Base-by-base conservation (phyloP, 2,113 vertebrate species). In the Rhinoptilus africanus region DNA sequence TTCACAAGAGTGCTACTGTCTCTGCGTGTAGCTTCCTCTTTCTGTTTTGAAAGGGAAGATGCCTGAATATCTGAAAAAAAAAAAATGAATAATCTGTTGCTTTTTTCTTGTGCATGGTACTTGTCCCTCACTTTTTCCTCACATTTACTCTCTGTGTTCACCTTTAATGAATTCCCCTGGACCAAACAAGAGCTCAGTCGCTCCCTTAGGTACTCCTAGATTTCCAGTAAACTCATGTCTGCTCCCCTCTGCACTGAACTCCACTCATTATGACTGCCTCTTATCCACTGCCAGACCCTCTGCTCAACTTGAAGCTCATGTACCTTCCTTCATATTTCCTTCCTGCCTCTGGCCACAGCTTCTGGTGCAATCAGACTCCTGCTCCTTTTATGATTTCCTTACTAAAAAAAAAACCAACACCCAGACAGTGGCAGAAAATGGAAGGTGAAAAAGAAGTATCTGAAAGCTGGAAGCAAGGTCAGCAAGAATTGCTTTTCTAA, bases 201-300 rank as follows among this genome's bases (percentile, higher is more conserved):
- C 62, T 68, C 27, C 68, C 27, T 34, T 64, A 39, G 54, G 54
- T 76, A 66, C 16, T 51, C 57, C 35, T 32, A 43, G 62, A 57
- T 83, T 88, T 88, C 57, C 39, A 85, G 39, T 57, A 60, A 85
- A 45, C n/a, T 79, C 34, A 6, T 30, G 24, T 20, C 50, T 84
- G 22, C 32, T 91, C 54, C 67, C 23, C 63, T 35, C 4, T 47
- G 37, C 45, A 21, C 83, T 54, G 20, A 88, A 35, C 32, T 85
- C 50, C 30, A 26, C 26, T 45, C 1, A 0, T 77, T 77, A 34
- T 1, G 1, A 71, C 50, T 79, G 51, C 35, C 11, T 18, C 34
- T 89, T 47, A 48, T n/a, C 54, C 4, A 9, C 83, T 93, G 64
- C 60, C 23, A 69, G 35, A 80, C 12, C 30, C 30, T 81, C 26